phyloP scores from a whole-genome alignment of 2,113 vertebrate species.

The Oncorhynchus clarkii region DNA sequence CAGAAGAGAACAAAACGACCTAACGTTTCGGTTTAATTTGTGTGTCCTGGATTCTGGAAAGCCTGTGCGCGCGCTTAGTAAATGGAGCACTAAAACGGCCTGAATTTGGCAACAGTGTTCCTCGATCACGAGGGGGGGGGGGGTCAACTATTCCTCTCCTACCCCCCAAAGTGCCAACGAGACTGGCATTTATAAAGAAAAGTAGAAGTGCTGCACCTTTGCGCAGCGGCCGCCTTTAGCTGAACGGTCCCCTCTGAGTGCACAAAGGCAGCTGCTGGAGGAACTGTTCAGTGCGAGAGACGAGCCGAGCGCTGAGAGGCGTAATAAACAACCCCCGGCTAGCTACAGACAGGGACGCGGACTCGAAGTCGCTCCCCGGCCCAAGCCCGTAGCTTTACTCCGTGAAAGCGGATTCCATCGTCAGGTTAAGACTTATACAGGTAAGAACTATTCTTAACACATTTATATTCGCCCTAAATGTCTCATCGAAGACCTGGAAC shows the following conservation, averaged over 20 bases:
- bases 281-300: constrained; percentile 70
- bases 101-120: constrained; percentile 35
- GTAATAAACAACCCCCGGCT: constrained; percentile 62
- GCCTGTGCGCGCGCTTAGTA: constrained; percentile 60
- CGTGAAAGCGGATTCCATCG: constrained; percentile 12
- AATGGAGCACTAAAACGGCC: constrained; percentile 15
- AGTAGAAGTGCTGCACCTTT: constrained; percentile 74
- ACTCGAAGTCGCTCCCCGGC: constrained; percentile 45
- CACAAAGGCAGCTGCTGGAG: constrained; percentile 78
- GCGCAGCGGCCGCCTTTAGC: constrained; percentile 73
- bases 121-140: not conserved
- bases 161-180: constrained; percentile 14
- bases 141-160: not conserved
- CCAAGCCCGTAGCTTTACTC: constrained; percentile 36
- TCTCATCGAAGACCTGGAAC: constrained; percentile 36
- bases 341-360: constrained; percentile 28
- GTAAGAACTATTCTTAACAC: constrained; percentile 59
- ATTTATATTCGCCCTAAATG: constrained; percentile 27
- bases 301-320: constrained; percentile 67
- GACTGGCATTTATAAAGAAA: constrained; percentile 33
- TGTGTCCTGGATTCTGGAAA: constrained; percentile 46
- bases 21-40: constrained; percentile 9
- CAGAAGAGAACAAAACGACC: not conserved
- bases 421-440: constrained; percentile 35
- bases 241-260: constrained; percentile 72